Base-by-base conservation (phyloP, 2,888 invertebrate genomes). In the Achlya flavicornis region DNA sequence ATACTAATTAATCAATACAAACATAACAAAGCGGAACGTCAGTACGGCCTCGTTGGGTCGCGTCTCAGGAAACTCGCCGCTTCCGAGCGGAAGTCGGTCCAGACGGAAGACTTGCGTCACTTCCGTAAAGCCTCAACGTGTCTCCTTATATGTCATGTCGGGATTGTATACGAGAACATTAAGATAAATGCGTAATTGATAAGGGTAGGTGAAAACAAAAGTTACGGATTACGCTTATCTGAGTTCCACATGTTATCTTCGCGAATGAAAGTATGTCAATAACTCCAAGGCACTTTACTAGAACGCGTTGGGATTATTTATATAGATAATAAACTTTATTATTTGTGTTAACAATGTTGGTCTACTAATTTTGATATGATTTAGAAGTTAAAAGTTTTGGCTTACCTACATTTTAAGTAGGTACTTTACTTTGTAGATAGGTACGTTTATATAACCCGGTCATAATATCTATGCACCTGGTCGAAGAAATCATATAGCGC, bases 21-120 rank as follows among this genome's bases (percentile, higher is more conserved):
- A 63, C 59, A 67, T 70, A 64, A 66, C 72, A 74, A 76, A 70
- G 73, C 80, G 79, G 76, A 80, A 85, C 78, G 70, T 76, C 67
- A 68, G 64, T 32, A 68, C 80, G 87, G 78, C 89, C 89, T 87
- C 86, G 81, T 62, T 63, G 71, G 77, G 77, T 72, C 72, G 73
- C 71, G 74, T 72, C 73, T 78, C 84, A 89, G 91, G 90, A 91
- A 91, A 84, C 81, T 74, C 71, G 67, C 66, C 75, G 76, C 88
- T 91, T 90, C 91, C 91, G 88, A 85, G 78, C 91, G 91, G 92
- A 92, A 92, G 85, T 75, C 73, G 63, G 66, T 75, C 80, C 79
- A 81, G 83, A 77, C 86, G 82, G 84, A 83, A 81, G 76, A 71
- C 73, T 72, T 69, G 74, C 85, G 85, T 83, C 85, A 87, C 81